Evolutionary conservation across 2,888 invertebrate genomes (phyloP).

Genomic region (Mythimna impura): DNA sequence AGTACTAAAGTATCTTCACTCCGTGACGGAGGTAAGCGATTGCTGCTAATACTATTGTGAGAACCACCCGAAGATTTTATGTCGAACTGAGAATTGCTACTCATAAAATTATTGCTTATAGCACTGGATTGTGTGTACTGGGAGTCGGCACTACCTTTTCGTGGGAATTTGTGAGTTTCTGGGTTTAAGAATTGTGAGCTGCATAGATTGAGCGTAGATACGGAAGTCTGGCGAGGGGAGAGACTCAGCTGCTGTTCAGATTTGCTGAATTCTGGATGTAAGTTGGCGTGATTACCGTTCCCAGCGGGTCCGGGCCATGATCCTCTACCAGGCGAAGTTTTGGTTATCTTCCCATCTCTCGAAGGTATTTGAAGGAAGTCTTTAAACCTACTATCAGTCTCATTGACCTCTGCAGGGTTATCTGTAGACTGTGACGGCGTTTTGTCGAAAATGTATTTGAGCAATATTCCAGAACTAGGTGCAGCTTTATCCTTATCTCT

Average conservation of each 20-base stretch:
- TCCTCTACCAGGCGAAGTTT: slow-evolving; percentile 94
- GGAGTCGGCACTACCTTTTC: slow-evolving; percentile 91
- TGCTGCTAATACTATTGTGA: slow-evolving; percentile 83
- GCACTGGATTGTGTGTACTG: slow-evolving; percentile 89
- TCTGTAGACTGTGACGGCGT: slow-evolving; percentile 77
- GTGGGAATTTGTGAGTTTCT: slow-evolving; percentile 81
- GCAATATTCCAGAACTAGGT: slow-evolving; percentile 86
- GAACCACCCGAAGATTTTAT: slow-evolving; percentile 81
- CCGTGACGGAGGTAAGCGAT: slow-evolving; percentile 93
- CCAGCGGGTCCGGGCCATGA: slow-evolving; percentile 96
- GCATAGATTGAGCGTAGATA: slow-evolving; percentile 88
- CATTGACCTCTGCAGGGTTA: slow-evolving; percentile 81
- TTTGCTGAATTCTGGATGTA: slow-evolving; percentile 94
- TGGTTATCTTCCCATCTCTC: slow-evolving; percentile 93
- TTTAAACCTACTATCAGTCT: slow-evolving; percentile 85
- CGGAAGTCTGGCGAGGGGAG: slow-evolving; percentile 88
- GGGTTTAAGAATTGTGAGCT: slow-evolving; percentile 90
- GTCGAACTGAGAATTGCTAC: slow-evolving; percentile 86
- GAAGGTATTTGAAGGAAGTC: slow-evolving; percentile 92
- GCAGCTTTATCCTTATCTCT: slow-evolving; percentile 92
- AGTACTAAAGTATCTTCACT: slow-evolving; percentile 94
- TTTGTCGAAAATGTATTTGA: slow-evolving; percentile 84
- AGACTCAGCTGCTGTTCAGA: slow-evolving; percentile 94
- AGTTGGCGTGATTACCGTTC: slow-evolving; percentile 86
- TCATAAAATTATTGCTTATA: slow-evolving; percentile 79